These are phyloP conservation scores for Drosophila jambulina DNA, from an alignment of 1,140 invertebrate genomes.

Conservation along the genomic window DNA sequence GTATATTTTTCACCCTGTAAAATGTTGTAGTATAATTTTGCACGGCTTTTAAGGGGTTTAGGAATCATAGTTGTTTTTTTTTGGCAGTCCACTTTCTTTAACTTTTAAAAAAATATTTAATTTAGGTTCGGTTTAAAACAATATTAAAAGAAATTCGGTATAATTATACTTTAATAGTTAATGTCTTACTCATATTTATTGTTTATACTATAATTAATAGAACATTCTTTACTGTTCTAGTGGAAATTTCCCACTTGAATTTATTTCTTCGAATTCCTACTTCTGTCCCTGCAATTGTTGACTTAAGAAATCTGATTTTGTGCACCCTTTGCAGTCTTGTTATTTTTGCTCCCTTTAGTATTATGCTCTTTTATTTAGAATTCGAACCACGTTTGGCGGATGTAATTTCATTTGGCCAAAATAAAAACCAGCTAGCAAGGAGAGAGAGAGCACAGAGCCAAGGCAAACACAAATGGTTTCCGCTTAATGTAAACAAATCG, in stretches of 20 bases:
- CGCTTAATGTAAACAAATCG: constrained; percentile 63
- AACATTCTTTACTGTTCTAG: not conserved
- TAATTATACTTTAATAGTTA: no score
- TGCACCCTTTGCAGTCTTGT: not conserved
- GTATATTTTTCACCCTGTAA: no score
- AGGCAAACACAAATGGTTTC: constrained; percentile 62
- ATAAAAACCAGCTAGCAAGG: constrained; percentile 8
- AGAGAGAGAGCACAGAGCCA: not conserved
- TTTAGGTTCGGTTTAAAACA: no score
- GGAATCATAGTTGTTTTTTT: no score
- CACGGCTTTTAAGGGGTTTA: no score
- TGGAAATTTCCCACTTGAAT: not conserved
- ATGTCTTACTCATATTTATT: no score
- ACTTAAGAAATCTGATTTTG: constrained; percentile 9
- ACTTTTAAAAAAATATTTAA: no score
- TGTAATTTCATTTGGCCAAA: constrained; percentile 41
- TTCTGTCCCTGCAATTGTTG: constrained; percentile 1
- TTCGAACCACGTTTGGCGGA: constrained; percentile 57
- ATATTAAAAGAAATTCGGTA: no score
- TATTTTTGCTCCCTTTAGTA: not conserved
- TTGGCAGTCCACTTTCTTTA: no score
- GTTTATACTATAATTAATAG: not conserved
- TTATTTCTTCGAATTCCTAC: not conserved
- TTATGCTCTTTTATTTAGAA: constrained; percentile 19
- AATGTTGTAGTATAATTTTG: no score